A percentile compares a stretch with the other conserved stretches of the same genome.
phyloP scores from a whole-genome alignment of 2,888 invertebrate genomes.

The Dasypolia templi region DNA sequence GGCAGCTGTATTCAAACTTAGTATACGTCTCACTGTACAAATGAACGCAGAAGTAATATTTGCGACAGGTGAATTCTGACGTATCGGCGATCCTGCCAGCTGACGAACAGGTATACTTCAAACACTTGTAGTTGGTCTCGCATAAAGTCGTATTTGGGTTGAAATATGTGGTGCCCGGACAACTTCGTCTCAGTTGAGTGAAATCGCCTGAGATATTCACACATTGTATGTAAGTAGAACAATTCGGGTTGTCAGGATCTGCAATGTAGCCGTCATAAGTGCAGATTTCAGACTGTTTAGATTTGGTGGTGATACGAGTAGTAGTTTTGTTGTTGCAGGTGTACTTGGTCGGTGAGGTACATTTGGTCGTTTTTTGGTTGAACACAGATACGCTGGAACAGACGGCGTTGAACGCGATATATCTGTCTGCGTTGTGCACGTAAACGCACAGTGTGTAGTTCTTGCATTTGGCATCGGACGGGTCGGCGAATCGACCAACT shows the following conservation, averaged over 20 bases:
- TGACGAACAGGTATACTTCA: conserved; percentile 1
- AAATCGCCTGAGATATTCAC: conserved; percentile 26
- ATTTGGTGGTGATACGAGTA: background rate
- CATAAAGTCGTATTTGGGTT: conserved; percentile 49
- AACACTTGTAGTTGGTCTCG: conserved; percentile 23
- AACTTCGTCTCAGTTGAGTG: conserved; percentile 27
- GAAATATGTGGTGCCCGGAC: conserved; percentile 30
- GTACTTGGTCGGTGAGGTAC: conserved; percentile 15
- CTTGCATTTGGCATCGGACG: conserved; percentile 23
- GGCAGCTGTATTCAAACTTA: conserved; percentile 33
- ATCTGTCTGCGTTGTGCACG: conserved; percentile 10
- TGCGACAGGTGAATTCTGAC: conserved; percentile 18
- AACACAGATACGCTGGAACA: conserved; percentile 35
- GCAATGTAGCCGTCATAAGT: conserved; percentile 31
- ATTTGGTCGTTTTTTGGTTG: conserved; percentile 19
- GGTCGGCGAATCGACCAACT: conserved; percentile 32
- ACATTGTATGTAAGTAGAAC: conserved; percentile 44
- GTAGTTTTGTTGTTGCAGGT: background rate
- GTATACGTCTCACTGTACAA: conserved; percentile 28
- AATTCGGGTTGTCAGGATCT: conserved; percentile 23
- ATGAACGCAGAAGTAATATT: conserved; percentile 36
- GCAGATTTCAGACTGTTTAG: conserved; percentile 1
- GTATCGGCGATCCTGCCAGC: conserved; percentile 34
- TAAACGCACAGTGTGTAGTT: conserved; percentile 45
- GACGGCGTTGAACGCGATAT: conserved; percentile 7